Base-by-base conservation (phyloP, 2,888 invertebrate species). In the Plemyria rubiginata region DNA sequence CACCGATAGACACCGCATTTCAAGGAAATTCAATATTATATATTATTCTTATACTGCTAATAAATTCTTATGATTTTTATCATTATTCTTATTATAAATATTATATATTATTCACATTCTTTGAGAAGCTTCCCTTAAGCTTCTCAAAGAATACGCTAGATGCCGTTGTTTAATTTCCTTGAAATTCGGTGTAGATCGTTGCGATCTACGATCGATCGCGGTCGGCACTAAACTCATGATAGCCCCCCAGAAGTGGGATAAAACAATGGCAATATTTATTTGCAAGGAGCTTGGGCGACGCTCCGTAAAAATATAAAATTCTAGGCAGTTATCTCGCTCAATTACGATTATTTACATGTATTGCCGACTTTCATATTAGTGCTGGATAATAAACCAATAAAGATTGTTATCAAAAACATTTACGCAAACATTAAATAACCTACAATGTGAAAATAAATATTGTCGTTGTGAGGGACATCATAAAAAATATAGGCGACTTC, bases 401-500 rank as follows among this genome's bases (percentile, higher is more conserved):
- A 49, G 49, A 29, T 45, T 32, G 32, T 32, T 29, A 49, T 49
- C 32, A 32, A 22, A 48, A 32, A 49, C n/a, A 13, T 32, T 8
- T 13, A 49, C 29, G 29, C 7, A 32, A 32, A 8, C n/a, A 13
- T 49, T 49, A 8, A 16, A 16, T 16, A 11, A 4, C 7, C 16
- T 0, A 45, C 9, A 11, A 11, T 16, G 9, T 9, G 8, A 40
- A 41, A n/a, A n/a, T n/a, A n/a, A n/a, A 53, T 53, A 41, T 53
- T n/a, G 28, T 41, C 28, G 40, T 28, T 6, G 11, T 12, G 29
- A 57, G 36, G 2, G 0, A 1, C 15, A 46, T 50, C 41, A 57
- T 41, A 41, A 28, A 41, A 53, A 41, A 16, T 48, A 1, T 46
- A 52, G 22, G 38, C 28, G 38, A 52, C 51, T 45, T 58, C 52